These are phyloP conservation scores for Eristalis pertinax DNA, from an alignment of 2,888 invertebrate genomes.

Conservation along the genomic window DNA sequence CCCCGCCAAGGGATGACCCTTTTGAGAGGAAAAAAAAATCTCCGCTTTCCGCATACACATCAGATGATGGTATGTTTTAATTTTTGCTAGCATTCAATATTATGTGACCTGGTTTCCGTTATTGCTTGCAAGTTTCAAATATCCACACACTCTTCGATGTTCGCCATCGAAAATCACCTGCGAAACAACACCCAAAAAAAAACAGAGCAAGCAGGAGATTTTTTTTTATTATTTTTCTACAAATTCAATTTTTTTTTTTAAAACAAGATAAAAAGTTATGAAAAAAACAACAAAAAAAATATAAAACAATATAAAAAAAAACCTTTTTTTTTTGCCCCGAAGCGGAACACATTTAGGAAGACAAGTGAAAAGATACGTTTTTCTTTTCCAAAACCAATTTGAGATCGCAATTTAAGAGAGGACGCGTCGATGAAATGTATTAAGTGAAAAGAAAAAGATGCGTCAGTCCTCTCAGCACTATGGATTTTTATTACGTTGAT, in stretches of 20 bases:
- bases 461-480: background rate
- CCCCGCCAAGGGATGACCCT: background rate
- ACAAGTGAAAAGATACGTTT: background rate
- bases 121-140: slow-evolving; percentile 49
- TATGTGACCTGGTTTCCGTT: slow-evolving; percentile 61
- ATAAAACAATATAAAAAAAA: slow-evolving; percentile 10
- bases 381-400: background rate
- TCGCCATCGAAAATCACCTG: slow-evolving; percentile 24
- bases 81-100: slow-evolving; percentile 45
- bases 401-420: background rate
- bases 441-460: no score
- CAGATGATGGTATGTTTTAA: background rate
- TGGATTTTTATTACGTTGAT: slow-evolving; percentile 5
- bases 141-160: background rate
- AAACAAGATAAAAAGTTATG: slow-evolving; percentile 46
- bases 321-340: slow-evolving; percentile 54
- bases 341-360: slow-evolving; percentile 41
- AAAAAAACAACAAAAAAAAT: slow-evolving; percentile 22
- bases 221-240: slow-evolving; percentile 47
- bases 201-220: slow-evolving; percentile 26
- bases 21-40: slow-evolving; percentile 32
- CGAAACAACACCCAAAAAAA: slow-evolving; percentile 1
- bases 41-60: background rate
- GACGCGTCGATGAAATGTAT: background rate
- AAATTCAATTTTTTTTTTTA: slow-evolving; percentile 52